A percentile compares a stretch with the other conserved stretches of the same genome.
Conservation (phyloP, 2,113 vertebrate genomes). For the Cercopithecus mona region DNA sequence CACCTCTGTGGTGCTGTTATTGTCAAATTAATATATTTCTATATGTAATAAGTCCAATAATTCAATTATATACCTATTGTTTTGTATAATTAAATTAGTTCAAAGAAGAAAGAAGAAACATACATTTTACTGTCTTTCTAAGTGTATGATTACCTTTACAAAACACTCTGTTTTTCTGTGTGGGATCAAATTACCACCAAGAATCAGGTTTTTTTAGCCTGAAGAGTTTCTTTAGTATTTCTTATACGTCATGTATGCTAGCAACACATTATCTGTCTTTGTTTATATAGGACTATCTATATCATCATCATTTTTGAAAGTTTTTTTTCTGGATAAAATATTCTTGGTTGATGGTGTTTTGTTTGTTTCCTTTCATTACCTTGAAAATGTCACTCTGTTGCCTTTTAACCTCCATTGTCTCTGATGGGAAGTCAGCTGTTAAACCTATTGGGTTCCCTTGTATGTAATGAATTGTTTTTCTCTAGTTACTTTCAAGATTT, state of each 20-base stretch:
- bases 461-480: constrained; percentile 9
- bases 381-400: not conserved
- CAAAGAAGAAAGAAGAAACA: constrained; percentile 5
- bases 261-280: not conserved
- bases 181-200: not conserved
- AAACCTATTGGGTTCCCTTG: not conserved
- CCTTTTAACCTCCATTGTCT: not conserved
- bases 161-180: not conserved
- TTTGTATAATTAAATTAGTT: constrained; percentile 18
- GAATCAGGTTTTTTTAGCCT: not conserved
- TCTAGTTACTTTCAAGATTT: not conserved
- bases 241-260: not conserved
- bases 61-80: not conserved
- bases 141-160: not conserved
- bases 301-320: constrained; percentile 17
- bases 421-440: not conserved
- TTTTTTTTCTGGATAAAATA: not conserved
- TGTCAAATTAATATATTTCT: constrained; percentile 36
- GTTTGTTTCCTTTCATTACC: not conserved
- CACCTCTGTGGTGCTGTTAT: not conserved
- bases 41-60: not conserved
- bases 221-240: not conserved
- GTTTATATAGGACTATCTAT: not conserved
- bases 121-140: not conserved
- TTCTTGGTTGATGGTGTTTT: not conserved